Evolutionary conservation across 2,888 invertebrate species (phyloP), one percentile per base, ranked within the genome.

Genomic region (Muscina levida): DNA sequence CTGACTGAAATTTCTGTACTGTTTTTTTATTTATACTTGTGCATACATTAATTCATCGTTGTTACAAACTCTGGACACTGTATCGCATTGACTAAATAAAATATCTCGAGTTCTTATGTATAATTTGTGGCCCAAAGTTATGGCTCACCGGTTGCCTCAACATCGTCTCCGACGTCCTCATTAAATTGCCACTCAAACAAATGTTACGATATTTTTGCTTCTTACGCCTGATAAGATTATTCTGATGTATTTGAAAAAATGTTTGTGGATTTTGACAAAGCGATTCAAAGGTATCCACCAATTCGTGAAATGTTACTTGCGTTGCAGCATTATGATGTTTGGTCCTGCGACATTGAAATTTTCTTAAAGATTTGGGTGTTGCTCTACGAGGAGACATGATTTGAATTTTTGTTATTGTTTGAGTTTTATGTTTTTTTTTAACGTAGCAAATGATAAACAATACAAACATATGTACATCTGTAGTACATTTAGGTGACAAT

Each of bases 181-280:
- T 57, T n/a, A 81, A 37, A 26, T 51, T 42, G 3, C 79, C 81
- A 5, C 66, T 15, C 17, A 80, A 13, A 53, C 82, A 79, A 17
- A 84, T 65, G 59, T 83, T 83, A 4, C 48, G 44, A 75, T 84
- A 84, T 46, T 83, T 83, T 62, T 82, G 70, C 17, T 73, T 73
- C 65, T 83, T 84, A 2, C 82, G 78, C 42, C 72, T 72, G 24
- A 82, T 59, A 5, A 76, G 56, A 71, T 80, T 71, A 1, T 73
- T 46, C 56, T 82, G 77, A 42, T 83, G 81, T 8, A 76, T 77
- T 19, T 84, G 79, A 42, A 77, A 81, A 19, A 46, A 31, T 26
- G 82, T 80, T 70, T 78, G 72, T 8, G 82, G 83, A 76, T 82
- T 15, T 31, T 84, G 80, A 56, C 83, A 83, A 79, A 84, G 82